These are phyloP conservation scores for Lycophotia porphyrea DNA, from an alignment of 2,888 invertebrate species.

Conservation along the genomic window DNA sequence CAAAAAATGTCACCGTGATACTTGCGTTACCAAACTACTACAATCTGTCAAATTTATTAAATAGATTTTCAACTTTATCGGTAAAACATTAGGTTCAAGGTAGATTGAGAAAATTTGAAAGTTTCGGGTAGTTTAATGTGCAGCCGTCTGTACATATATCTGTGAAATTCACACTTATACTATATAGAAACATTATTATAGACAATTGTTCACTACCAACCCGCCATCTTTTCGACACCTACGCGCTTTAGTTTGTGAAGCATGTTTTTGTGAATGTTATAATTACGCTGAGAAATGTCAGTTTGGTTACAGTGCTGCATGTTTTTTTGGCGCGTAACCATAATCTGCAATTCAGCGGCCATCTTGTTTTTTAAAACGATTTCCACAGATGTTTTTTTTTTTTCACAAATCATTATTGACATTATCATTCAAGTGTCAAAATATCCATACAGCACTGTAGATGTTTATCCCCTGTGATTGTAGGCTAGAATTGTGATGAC, in stretches of 20 bases:
- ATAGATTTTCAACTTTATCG: too few species aligned
- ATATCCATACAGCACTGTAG: background rate
- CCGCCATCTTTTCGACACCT: conserved; percentile 7
- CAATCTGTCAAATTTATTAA: too few species aligned
- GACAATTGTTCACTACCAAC: background rate
- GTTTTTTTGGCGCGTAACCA: background rate
- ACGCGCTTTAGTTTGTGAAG: conserved; percentile 50
- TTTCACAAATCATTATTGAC: background rate
- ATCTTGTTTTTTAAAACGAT: background rate
- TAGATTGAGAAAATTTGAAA: too few species aligned
- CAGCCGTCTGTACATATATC: too few species aligned
- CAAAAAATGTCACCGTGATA: too few species aligned
- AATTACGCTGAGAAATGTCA: conserved; percentile 27
- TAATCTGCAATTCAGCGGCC: background rate
- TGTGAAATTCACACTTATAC: background rate
- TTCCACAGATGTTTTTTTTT: background rate
- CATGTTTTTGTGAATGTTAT: conserved; percentile 56
- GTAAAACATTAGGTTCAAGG: too few species aligned
- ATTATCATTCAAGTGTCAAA: background rate
- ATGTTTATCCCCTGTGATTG: conserved; percentile 28
- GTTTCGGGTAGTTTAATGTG: too few species aligned
- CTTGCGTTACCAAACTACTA: too few species aligned
- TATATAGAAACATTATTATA: background rate
- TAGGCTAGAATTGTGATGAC: conserved; percentile 27
- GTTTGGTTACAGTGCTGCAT: conserved; percentile 9